Evolutionary conservation across 2,888 invertebrate genomes (phyloP), one percentile per base, ranked within the genome.

Genomic region (Tiliacea aurago): DNA sequence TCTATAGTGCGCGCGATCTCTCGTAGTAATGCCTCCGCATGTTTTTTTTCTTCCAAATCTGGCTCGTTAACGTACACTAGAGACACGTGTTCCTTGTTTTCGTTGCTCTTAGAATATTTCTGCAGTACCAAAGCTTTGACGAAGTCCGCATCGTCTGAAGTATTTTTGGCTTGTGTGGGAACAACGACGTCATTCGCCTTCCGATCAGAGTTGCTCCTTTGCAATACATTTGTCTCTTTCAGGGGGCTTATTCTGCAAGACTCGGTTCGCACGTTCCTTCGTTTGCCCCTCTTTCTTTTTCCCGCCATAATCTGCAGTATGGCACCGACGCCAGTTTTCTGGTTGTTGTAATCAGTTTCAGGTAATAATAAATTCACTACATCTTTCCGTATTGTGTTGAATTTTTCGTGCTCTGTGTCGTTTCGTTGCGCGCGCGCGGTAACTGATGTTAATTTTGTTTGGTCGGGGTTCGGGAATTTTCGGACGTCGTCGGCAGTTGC

Each of bases 271-370:
- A 74, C 88, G 84, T 92, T 94, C 73, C 92, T 91, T 20, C 86
- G 76, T 78, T 92, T 94, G 41, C 92, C 93, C 72, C 90, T 91
- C 74, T 89, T 93, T 55, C 92, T 87, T 80, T 95, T 96, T 0
- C 96, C 95, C 37, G 95, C 96, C 96, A 96, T 96, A 62, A 95
- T 96, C 77, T 95, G 93, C 15, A 96, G 88, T 45, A 96, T 90
- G 1, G 94, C 94, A 66, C 95, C 92, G 47, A 96, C 95, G 53
- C 94, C 94, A 71, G 91, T 90, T 86, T 94, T 96, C 79, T 95
- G 94, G 59, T 87, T 91, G 55, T 87, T 91, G 90, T 96, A 96
- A 76, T 95, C 92, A 7, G 94, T 95, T 74, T 93, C 90, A 33
- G 96, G 96, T 78, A 96, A 88, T 2, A 96, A 88, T 33, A 96